phyloP scores from a whole-genome alignment of 2,113 vertebrate genomes.

The Leucopsar rothschildi region DNA sequence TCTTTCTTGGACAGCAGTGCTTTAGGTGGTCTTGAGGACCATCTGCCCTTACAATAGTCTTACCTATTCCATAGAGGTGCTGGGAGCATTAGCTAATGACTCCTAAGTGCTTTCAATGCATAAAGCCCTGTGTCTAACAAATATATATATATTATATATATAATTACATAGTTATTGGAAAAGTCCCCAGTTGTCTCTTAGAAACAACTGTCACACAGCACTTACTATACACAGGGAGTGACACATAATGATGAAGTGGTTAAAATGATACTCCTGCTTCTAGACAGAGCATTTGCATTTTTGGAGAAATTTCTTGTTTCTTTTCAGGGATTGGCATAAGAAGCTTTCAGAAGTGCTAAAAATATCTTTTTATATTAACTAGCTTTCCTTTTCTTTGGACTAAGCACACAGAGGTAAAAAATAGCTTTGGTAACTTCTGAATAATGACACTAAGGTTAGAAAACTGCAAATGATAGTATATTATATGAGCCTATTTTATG shows the following conservation, averaged over 20 bases:
- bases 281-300: slow-evolving; percentile 49
- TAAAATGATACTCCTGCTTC: slow-evolving; percentile 15
- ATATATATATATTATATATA: background rate
- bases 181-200: background rate
- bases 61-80: background rate
- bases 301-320: slow-evolving; percentile 30
- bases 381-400: background rate
- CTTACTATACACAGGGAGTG: background rate
- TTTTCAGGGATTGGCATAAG: slow-evolving; percentile 32
- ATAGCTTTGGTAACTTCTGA: background rate
- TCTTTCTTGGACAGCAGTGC: background rate
- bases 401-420: background rate
- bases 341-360: slow-evolving; percentile 31
- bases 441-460: background rate
- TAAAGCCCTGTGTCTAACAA: background rate
- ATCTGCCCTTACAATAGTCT: background rate
- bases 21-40: background rate
- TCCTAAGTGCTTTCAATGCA: background rate
- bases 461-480: background rate
- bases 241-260: slow-evolving; percentile 34
- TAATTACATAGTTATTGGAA: slow-evolving; percentile 8
- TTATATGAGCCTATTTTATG: background rate
- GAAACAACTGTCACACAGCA: background rate
- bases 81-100: background rate
- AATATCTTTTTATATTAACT: slow-evolving; percentile 29